Conservation (phyloP, 2,888 invertebrate genomes). For the Leucophenga montana region DNA sequence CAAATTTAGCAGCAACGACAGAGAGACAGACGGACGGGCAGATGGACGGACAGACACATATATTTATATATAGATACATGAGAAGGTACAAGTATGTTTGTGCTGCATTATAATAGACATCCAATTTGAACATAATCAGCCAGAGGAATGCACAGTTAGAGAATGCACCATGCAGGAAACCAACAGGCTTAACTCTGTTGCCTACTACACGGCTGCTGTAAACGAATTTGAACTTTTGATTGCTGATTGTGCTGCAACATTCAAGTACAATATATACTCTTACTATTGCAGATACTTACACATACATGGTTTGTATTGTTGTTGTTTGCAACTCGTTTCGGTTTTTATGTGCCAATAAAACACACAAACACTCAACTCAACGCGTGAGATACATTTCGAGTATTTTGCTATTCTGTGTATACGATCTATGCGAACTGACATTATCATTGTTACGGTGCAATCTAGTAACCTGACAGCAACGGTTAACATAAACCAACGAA, state of each 20-base stretch:
- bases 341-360: conserved; percentile 35
- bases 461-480: conserved; percentile 49
- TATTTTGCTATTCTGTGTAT: background rate
- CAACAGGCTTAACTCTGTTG: background rate
- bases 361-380: conserved; percentile 45
- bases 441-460: conserved; percentile 40
- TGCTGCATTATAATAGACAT: conserved; percentile 14
- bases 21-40: background rate
- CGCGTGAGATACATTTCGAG: background rate
- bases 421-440: conserved; percentile 15
- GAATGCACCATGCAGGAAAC: conserved; percentile 40
- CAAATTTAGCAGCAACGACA: conserved; percentile 37
- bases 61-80: background rate
- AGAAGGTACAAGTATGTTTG: background rate
- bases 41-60: background rate
- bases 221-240: conserved; percentile 24
- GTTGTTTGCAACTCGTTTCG: conserved; percentile 32
- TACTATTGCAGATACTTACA: background rate
- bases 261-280: background rate
- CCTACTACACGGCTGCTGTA: background rate
- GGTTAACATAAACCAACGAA: conserved; percentile 18
- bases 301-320: conserved; percentile 23
- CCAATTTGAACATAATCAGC: conserved; percentile 41
- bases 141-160: conserved; percentile 49
- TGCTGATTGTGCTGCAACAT: conserved; percentile 4